phyloP scores from a whole-genome alignment of 2,113 vertebrate species.

The Natator depressus region DNA sequence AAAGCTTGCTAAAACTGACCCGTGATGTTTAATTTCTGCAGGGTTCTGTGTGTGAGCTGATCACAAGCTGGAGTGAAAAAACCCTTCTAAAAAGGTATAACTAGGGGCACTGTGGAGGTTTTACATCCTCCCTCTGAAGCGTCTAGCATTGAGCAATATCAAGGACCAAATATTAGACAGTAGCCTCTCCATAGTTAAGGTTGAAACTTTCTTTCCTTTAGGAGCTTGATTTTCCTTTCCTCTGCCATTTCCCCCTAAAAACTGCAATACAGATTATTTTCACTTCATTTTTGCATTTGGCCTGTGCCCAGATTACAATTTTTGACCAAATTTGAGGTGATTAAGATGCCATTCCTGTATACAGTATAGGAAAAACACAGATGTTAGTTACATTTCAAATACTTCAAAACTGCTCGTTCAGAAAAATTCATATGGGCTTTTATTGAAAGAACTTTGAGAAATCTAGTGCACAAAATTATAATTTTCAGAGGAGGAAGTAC shows the following conservation, averaged over 20 bases:
- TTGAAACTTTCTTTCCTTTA: not conserved
- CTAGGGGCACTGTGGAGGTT: not conserved
- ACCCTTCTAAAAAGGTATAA: not conserved
- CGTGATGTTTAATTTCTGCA: not conserved
- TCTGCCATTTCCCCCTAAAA: not conserved
- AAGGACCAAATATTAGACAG: not conserved
- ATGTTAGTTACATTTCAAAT: not conserved
- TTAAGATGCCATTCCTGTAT: not conserved
- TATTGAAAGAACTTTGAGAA: not conserved
- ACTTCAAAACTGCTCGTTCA: not conserved
- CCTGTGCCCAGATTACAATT: not conserved
- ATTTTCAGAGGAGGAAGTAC: not conserved
- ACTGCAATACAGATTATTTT: not conserved
- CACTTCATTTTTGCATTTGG: not conserved
- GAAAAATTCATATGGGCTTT: not conserved
- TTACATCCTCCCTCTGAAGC: not conserved
- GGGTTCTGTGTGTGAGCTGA: not conserved
- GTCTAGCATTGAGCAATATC: not conserved
- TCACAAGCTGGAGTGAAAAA: not conserved
- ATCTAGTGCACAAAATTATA: not conserved
- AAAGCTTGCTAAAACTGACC: not conserved
- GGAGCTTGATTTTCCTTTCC: not conserved
- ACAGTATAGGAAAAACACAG: too few relatives aligned
- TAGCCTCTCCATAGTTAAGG: not conserved
- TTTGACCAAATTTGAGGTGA: not conserved